Conservation (phyloP, 2,113 vertebrate genomes). For the Dryoscopus gambensis region DNA sequence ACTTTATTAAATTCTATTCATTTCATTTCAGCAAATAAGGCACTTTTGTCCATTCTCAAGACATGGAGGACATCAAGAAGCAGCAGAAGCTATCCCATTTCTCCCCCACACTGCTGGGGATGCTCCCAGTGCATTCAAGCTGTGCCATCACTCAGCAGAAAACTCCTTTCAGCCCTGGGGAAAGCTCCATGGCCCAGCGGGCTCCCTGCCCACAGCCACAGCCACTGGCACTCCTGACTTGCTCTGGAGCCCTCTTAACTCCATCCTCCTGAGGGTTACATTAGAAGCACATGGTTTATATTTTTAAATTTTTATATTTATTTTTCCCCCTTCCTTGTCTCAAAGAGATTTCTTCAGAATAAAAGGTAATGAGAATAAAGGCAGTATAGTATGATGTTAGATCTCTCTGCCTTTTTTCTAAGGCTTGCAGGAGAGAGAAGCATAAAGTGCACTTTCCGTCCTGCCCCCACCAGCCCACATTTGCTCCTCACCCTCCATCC, state of each 20-base stretch:
- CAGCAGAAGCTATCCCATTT: background rate
- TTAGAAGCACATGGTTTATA: accelerated
- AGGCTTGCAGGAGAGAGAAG: background rate
- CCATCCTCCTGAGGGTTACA: background rate
- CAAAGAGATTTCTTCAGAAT: background rate
- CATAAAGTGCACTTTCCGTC: background rate
- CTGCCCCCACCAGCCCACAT: background rate
- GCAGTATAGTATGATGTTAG: accelerated
- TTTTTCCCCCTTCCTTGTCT: background rate
- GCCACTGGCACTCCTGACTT: background rate
- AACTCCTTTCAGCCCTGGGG: too few species aligned
- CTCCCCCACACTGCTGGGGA: accelerated
- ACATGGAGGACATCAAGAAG: background rate
- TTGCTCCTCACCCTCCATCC: background rate
- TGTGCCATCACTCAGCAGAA: background rate
- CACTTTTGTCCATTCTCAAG: background rate
- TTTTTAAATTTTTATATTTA: too few species aligned
- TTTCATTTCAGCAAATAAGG: background rate
- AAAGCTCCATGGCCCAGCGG: background rate
- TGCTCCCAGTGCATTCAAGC: accelerated
- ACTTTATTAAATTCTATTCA: background rate
- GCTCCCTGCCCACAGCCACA: background rate
- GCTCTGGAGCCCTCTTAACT: background rate
- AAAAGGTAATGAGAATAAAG: background rate
- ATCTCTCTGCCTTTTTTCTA: accelerated